phyloP scores from a whole-genome alignment of 2,113 vertebrate species.

The Alethe castanea region DNA sequence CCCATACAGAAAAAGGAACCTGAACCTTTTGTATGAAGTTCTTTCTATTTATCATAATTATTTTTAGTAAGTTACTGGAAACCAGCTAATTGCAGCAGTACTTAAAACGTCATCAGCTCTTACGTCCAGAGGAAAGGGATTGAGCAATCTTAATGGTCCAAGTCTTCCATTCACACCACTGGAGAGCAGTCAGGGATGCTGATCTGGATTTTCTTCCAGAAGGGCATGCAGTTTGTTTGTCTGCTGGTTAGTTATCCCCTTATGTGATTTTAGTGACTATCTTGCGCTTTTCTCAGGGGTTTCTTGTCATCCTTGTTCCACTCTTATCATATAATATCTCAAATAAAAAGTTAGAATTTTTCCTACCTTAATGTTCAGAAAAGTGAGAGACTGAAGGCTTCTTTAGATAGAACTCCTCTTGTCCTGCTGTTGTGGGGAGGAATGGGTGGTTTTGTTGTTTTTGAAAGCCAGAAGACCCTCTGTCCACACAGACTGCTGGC shows the following conservation, averaged over 20 bases:
- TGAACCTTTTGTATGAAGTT: neutral
- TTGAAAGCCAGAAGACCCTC: neutral
- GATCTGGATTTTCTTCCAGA: neutral
- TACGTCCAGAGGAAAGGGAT: neutral
- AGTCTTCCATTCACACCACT: neutral
- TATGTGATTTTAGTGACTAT: neutral
- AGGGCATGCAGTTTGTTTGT: neutral
- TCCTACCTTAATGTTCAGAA: neutral
- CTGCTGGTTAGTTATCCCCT: neutral
- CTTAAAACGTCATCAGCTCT: neutral
- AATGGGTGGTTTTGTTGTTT: neutral
- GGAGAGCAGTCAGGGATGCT: neutral
- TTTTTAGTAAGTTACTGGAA: neutral
- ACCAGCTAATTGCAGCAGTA: neutral
- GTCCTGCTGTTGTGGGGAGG: neutral
- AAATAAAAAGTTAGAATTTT: neutral
- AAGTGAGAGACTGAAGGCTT: neutral
- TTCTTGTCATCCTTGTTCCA: neutral
- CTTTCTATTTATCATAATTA: neutral
- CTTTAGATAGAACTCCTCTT: neutral
- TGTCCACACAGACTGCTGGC: neutral
- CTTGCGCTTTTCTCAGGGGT: neutral
- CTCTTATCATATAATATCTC: neutral
- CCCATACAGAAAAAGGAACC: neutral
- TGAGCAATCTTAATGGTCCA: neutral